Base-by-base conservation (phyloP, 1,140 invertebrate species). In the Tigriopus japonicus region DNA sequence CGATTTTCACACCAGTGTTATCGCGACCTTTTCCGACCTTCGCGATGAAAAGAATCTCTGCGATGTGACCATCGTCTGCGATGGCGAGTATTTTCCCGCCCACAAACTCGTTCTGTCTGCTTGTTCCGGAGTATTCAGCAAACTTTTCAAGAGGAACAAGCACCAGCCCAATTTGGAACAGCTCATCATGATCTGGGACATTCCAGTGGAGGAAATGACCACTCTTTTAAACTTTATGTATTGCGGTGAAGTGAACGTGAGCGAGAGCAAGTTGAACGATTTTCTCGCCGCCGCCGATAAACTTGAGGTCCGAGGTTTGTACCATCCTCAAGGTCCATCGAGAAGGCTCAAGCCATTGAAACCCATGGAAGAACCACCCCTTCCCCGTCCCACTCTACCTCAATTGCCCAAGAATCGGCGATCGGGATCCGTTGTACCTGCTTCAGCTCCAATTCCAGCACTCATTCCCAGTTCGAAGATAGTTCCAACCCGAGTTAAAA, bases 91-190 rank as follows among this genome's bases (percentile, higher is more conserved):
- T 66, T 77, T 92, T 59, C 85, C 84, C 74, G 89, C 88, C 66
- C 88, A 94, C 74, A 92, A 92, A 74, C 87, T 94, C 81, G 87
- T 94, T 51, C 75, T 94, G 64, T 90, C 87, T 45, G 88, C 89
- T 62, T 92, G 88, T 72, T 58, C 55, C 12, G 55, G 24, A 17
- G 55, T 41, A 43, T 58, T 58, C 55, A 58, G 17, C 15, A 17
- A 58, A 6, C 28, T 58, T 6, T 58, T 58, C 42, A 28, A 41
- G 3, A 3, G n/a, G n/a, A 49, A 49, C 21, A 81, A 83, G 63
- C n/a, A 21, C 45, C n/a, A 15, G 12, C 21, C 45, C n/a, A 15
- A 49, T 17, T 17, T 15, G n/a, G 85, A 87, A 75, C 86, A 85
- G 59, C 82, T 89, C 42, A 83, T 89, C 62, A 85, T 88, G 72